Evolutionary conservation across 2,113 vertebrate species (phyloP).

Genomic region (Laticauda colubrina): DNA sequence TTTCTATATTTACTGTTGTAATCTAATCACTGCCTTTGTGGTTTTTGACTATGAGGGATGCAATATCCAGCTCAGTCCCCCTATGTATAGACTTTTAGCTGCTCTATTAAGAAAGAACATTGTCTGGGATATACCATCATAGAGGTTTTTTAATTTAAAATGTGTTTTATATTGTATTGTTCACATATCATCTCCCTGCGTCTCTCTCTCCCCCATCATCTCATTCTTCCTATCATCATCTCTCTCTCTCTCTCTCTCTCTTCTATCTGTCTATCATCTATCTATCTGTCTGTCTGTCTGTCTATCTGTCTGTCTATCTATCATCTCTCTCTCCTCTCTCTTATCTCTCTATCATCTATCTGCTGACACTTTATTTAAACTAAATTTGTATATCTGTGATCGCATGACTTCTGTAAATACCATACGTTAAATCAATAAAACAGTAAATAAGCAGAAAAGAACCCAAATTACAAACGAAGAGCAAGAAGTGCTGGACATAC

Average conservation of each 20-base stretch:
- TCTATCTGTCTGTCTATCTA: too few relatives aligned
- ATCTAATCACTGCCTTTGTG: not conserved
- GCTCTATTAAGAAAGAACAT: not conserved
- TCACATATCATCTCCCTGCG: too few relatives aligned
- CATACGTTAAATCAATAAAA: not conserved
- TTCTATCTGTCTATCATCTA: too few relatives aligned
- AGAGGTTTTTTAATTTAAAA: not conserved
- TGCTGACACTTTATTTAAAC: not conserved
- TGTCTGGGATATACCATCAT: not conserved
- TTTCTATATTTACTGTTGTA: not conserved
- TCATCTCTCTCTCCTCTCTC: too few relatives aligned
- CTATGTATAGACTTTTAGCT: not conserved
- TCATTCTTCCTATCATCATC: too few relatives aligned
- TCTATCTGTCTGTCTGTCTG: too few relatives aligned
- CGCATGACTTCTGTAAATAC: not conserved
- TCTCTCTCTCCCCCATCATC: too few relatives aligned
- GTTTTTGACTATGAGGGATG: not conserved
- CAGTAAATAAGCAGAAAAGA: not conserved
- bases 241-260: too few relatives aligned
- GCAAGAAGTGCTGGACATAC: not conserved
- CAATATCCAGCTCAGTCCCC: not conserved
- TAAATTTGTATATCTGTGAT: not conserved
- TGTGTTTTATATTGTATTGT: not conserved
- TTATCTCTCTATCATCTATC: not conserved
- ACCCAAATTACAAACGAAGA: not conserved